Evolutionary conservation across 2,797 vertebrate species (phyloP), one percentile per base, ranked within the genome.

Genomic region (Gallinago solitaria): DNA sequence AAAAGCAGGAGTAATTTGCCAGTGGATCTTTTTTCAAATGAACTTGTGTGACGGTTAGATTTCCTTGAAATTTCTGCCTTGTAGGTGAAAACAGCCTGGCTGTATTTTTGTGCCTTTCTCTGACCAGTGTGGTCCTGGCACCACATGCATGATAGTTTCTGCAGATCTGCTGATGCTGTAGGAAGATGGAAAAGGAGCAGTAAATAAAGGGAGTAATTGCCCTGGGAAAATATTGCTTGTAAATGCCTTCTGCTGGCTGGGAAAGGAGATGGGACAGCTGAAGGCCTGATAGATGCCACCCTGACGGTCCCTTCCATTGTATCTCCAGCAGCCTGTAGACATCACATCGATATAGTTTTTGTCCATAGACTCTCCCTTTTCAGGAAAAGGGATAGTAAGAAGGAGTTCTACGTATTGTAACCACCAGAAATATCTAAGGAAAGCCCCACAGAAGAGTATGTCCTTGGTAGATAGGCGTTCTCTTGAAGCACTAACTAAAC

Each of bases 1-100:
- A 77, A 95, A 89, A 90, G 71, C 68, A 45, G 68, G 45, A 95
- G 71, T 68, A 75, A 89, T 92, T 89, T 85, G 21, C 56, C 60
- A 43, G 70, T 68, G 64, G 86, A 90, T 89, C 33, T 83, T 54
- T 79, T 94, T 84, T 51, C 83, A 57, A 68, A 76, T 32, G 39
- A 45, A 74, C 12, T 5, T 57, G 20, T 51, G 14, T 17, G 59
- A 48, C 0, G 6, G 39, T 63, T 86, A 27, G 13, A n/a, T 95
- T 93, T 75, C 64, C 74, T 80, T 87, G 78, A 78, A 86, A 50
- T 77, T 70, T 57, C 53, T 91, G 24, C 61, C 45, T 47, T 12
- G 30, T 27, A 50, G 30, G 19, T 75, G 47, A 37, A 80, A 92
- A 57, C 13, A 68, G 7, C 11, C 23, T 39, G 16, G 8, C 18